Conservation (phyloP, 2,113 vertebrate species). For the Toxotes jaculatrix region DNA sequence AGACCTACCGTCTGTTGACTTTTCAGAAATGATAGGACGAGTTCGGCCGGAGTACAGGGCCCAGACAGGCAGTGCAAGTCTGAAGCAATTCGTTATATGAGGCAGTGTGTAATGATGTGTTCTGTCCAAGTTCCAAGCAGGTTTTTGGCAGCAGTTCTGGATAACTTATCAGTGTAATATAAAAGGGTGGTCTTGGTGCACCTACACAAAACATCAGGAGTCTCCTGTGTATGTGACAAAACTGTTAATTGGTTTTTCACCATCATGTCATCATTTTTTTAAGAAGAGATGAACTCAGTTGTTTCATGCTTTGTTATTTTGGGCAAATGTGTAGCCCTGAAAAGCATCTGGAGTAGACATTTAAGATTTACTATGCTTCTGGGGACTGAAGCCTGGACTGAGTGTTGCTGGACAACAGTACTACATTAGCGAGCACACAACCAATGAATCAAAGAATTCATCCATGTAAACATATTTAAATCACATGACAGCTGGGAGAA, state of each 20-base stretch:
- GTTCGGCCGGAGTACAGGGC: slow-evolving; percentile 30
- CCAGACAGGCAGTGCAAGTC: slow-evolving; percentile 38
- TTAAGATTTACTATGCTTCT: background rate
- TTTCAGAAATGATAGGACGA: slow-evolving; percentile 44
- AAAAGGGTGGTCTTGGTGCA: slow-evolving; percentile 27
- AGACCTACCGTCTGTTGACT: slow-evolving; percentile 61
- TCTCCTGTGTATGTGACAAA: slow-evolving; percentile 20
- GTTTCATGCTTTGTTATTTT: background rate
- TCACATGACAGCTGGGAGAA: slow-evolving; percentile 19
- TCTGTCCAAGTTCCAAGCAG: slow-evolving; percentile 49
- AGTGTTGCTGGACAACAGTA: slow-evolving; percentile 7
- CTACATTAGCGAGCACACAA: background rate
- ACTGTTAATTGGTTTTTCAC: slow-evolving; percentile 36
- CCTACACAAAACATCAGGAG: slow-evolving; percentile 17
- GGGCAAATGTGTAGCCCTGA: background rate
- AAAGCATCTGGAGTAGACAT: background rate
- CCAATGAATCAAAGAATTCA: background rate
- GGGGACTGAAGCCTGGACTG: background rate
- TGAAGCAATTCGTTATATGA: slow-evolving; percentile 47
- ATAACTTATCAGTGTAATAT: slow-evolving; percentile 39
- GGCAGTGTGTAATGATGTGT: slow-evolving; percentile 55
- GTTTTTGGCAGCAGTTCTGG: slow-evolving; percentile 48
- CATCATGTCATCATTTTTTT: slow-evolving; percentile 30
- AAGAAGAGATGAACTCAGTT: background rate
- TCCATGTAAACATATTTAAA: slow-evolving; percentile 11